Percentiles rank a stretch among this genome's conserved stretches.
phyloP scores from a whole-genome alignment of 2,797 vertebrate genomes.

The Thalassophryne amazonica region DNA sequence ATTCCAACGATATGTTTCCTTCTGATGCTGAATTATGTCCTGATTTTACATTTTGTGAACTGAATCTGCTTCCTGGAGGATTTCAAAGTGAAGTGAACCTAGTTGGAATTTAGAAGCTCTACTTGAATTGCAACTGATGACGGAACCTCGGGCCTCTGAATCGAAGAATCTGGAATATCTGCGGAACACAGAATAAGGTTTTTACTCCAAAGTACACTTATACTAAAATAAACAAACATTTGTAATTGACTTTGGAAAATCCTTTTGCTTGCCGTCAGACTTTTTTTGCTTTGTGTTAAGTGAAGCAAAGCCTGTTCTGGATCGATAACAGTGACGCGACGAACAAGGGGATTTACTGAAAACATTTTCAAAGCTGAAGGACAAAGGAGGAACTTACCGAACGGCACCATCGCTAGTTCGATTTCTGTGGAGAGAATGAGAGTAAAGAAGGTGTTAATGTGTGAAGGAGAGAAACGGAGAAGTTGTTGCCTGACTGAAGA shows the following conservation, averaged over 20 bases:
- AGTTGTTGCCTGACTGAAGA: constrained; percentile 45
- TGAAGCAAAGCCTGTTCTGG: background rate
- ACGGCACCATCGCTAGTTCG: constrained; percentile 88
- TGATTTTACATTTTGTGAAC: no score
- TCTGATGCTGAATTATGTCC: no score
- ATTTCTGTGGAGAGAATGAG: constrained; percentile 86
- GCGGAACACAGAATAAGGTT: constrained; percentile 48
- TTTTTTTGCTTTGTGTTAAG: background rate
- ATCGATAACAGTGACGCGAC: background rate
- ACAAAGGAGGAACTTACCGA: constrained; percentile 80
- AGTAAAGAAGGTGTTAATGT: constrained; percentile 43
- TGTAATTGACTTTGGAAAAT: no score
- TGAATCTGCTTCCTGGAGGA: background rate
- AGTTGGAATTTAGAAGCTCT: constrained; percentile 61
- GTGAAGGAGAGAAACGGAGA: constrained; percentile 33
- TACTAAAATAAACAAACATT: no score
- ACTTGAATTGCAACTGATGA: constrained; percentile 83
- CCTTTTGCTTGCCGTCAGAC: no score
- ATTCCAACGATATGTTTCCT: no score
- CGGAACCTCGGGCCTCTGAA: constrained; percentile 86
- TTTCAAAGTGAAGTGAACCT: no score
- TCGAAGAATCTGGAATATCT: constrained; percentile 94
- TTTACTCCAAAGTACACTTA: no score
- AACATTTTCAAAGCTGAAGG: background rate
- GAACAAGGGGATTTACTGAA: constrained; percentile 17